phyloP scores from a whole-genome alignment of 2,797 vertebrate species.

The Otolemur crassicaudatus region DNA sequence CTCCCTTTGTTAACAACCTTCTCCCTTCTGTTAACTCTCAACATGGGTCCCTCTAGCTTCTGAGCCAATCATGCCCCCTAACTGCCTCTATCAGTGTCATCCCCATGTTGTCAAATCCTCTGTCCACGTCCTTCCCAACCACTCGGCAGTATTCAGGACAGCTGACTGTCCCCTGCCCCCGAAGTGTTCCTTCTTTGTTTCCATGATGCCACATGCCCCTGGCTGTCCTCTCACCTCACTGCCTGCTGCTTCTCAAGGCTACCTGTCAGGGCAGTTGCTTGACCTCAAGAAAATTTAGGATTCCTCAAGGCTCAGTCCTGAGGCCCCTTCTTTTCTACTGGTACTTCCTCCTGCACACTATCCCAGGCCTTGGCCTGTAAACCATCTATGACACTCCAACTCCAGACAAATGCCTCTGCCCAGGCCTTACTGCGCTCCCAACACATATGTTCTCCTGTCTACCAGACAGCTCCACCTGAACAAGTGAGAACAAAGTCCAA shows the following conservation, averaged over 20 bases:
- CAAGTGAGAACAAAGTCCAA: background rate
- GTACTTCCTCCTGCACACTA: background rate
- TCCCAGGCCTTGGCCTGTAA: background rate
- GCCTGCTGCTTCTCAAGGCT: background rate
- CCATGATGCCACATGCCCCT: fast-evolving
- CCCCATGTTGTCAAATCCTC: fast-evolving
- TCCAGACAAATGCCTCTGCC: background rate
- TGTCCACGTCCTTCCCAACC: background rate
- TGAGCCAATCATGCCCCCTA: background rate
- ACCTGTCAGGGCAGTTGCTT: background rate
- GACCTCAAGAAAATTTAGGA: background rate
- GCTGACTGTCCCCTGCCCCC: background rate
- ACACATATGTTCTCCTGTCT: background rate
- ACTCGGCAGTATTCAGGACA: background rate
- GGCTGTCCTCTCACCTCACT: background rate
- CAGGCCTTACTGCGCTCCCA: background rate
- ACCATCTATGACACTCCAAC: fast-evolving
- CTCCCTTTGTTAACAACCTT: background rate
- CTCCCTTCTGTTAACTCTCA: background rate
- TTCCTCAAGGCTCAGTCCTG: background rate
- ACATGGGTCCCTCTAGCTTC: background rate
- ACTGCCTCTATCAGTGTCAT: background rate
- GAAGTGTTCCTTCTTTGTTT: background rate
- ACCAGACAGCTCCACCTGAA: too few species aligned
- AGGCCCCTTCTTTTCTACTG: background rate